These are phyloP conservation scores for Xanthia togata DNA, from an alignment of 2,888 invertebrate genomes.

Conservation along the genomic window DNA sequence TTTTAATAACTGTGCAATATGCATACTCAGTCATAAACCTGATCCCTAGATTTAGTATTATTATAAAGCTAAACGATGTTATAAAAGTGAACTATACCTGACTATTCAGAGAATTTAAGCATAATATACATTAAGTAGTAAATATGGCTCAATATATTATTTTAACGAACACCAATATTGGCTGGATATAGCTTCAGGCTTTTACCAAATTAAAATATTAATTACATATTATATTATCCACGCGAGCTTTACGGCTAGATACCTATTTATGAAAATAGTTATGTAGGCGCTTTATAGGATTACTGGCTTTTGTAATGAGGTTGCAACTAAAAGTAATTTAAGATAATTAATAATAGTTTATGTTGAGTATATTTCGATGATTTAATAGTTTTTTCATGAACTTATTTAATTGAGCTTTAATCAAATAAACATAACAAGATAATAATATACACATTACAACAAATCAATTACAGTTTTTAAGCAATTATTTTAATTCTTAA, in stretches of 20 bases:
- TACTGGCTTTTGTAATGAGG: slow-evolving; percentile 28
- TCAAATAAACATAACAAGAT: neutral
- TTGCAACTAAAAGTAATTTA: slow-evolving; percentile 18
- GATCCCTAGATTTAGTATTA: slow-evolving; percentile 2
- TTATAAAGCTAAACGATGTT: slow-evolving; percentile 23
- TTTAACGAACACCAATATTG: slow-evolving; percentile 44
- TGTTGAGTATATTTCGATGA: neutral
- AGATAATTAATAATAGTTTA: neutral
- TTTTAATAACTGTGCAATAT: slow-evolving; percentile 4
- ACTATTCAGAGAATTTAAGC: slow-evolving; percentile 9
- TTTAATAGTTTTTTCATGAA: neutral
- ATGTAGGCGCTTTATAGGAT: slow-evolving; percentile 37
- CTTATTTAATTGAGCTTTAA: neutral
- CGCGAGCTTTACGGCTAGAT: slow-evolving; percentile 18
- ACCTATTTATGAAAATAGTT: slow-evolving; percentile 51
- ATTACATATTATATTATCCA: slow-evolving; percentile 50
- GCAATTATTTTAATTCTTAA: neutral
- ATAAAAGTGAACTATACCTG: slow-evolving; percentile 21
- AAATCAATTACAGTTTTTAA: neutral
- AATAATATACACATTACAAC: neutral
- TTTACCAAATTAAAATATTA: slow-evolving; percentile 59
- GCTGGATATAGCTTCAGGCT: slow-evolving; percentile 53
- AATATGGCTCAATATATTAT: slow-evolving; percentile 46
- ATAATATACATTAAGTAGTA: slow-evolving; percentile 24
- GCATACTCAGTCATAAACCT: slow-evolving; percentile 17